phyloP scores from a whole-genome alignment of 2,113 vertebrate genomes.

The Lonchura striata region DNA sequence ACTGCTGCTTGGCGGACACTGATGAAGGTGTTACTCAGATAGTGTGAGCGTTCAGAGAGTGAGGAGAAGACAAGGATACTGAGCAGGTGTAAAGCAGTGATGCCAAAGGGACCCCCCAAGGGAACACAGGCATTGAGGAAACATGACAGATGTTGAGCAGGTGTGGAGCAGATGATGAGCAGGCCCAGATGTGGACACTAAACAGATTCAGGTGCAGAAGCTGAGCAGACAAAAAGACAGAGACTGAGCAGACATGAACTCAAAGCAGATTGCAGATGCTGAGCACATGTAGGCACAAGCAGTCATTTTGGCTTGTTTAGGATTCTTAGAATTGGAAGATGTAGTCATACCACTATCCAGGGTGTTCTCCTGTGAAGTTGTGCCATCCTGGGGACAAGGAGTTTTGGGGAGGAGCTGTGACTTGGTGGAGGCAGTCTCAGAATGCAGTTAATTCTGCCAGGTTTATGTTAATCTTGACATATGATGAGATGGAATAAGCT shows the following conservation, averaged over 20 bases:
- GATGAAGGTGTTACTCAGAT: background rate
- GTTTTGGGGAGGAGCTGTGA: constrained; percentile 12
- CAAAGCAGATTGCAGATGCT: background rate
- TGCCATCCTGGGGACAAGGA: background rate
- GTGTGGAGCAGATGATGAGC: constrained; percentile 19
- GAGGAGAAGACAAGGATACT: background rate
- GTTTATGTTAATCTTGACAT: constrained; percentile 56
- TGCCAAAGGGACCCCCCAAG: background rate
- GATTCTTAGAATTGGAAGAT: background rate
- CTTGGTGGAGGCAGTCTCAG: constrained; percentile 17
- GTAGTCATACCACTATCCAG: background rate
- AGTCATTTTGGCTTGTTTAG: background rate
- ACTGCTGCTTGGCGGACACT: background rate
- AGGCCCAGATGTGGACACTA: background rate
- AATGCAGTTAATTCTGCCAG: constrained; percentile 40
- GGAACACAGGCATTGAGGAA: background rate
- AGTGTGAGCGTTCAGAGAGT: background rate
- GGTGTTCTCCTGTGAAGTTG: background rate
- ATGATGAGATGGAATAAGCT: constrained; percentile 47
- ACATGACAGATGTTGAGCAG: constrained; percentile 8
- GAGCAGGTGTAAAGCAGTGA: constrained; percentile 6
- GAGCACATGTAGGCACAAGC: constrained; percentile 2
- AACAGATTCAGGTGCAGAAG: constrained; percentile 40
- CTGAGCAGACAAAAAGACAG: constrained; percentile 28
- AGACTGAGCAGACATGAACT: constrained; percentile 21